These are phyloP conservation scores for Lomographa bimaculata DNA, from an alignment of 2,888 invertebrate genomes.

Conservation along the genomic window DNA sequence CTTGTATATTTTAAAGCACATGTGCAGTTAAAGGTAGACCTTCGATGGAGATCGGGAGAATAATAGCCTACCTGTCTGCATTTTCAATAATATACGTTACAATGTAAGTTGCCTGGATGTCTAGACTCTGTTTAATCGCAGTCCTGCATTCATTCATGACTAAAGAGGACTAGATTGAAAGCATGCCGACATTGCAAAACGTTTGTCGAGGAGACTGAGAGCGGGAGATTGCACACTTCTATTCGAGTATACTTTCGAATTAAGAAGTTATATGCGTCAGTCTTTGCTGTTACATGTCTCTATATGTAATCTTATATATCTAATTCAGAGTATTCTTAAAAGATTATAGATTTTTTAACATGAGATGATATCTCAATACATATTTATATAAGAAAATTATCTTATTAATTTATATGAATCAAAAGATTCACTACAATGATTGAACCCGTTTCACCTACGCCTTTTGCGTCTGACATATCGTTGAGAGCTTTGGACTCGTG, in stretches of 20 bases:
- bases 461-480: constrained; percentile 6
- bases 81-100: constrained; percentile 1
- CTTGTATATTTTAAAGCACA: too few species aligned
- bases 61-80: neutral
- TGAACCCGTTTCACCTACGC: constrained; percentile 8
- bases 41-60: neutral
- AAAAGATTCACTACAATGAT: constrained; percentile 17
- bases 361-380: too few species aligned
- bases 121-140: constrained; percentile 26
- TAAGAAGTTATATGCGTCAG: too few species aligned
- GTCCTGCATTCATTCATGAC: constrained; percentile 16
- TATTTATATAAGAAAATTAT: constrained; percentile 43
- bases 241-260: neutral
- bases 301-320: too few species aligned
- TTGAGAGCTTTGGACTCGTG: constrained; percentile 7
- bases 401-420: constrained; percentile 29
- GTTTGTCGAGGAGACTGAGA: constrained; percentile 8
- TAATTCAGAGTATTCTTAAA: too few species aligned
- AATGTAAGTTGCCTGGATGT: constrained; percentile 13
- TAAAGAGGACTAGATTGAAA: constrained; percentile 15
- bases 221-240: constrained; percentile 12
- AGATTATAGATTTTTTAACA: too few species aligned
- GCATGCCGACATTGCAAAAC: constrained; percentile 20
- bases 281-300: too few species aligned
- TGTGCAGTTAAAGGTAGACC: constrained; percentile 2